A percentile compares a stretch with the other conserved stretches of the same genome.
Evolutionary conservation across 2,888 invertebrate species (phyloP).

Genomic region (Dynastes grantii): DNA sequence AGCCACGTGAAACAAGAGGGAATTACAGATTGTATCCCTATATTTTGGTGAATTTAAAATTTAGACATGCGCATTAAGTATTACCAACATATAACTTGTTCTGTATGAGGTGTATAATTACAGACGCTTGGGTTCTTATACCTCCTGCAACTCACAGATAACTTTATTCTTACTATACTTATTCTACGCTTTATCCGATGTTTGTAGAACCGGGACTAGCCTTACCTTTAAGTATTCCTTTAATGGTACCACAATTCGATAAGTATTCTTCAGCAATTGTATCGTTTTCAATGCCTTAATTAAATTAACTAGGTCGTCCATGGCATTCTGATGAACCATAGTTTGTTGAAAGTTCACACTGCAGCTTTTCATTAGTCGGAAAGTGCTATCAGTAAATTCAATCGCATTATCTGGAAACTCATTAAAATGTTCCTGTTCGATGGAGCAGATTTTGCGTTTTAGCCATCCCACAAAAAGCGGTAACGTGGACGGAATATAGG

Average conservation of each 20-base stretch:
- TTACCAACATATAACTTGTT: too few relatives aligned
- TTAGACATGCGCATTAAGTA: too few relatives aligned
- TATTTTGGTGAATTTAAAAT: too few relatives aligned
- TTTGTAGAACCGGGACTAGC: too few relatives aligned
- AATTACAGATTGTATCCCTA: too few relatives aligned
- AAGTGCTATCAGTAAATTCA: conserved; percentile 52
- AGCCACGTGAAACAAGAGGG: too few relatives aligned
- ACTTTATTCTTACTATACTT: too few relatives aligned
- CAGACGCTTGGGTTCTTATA: too few relatives aligned
- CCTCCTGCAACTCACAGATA: too few relatives aligned
- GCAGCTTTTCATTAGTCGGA: conserved; percentile 61
- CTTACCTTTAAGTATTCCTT: conserved; percentile 60
- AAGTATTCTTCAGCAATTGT: conserved; percentile 59
- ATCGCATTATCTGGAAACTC: conserved; percentile 67
- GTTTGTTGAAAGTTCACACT: conserved; percentile 47
- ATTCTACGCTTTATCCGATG: too few relatives aligned
- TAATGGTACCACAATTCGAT: conserved; percentile 60
- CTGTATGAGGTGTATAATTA: too few relatives aligned
- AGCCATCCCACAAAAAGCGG: conserved; percentile 63
- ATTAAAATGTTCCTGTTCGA: conserved; percentile 58
- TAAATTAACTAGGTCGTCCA: conserved; percentile 47
- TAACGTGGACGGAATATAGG: conserved; percentile 59
- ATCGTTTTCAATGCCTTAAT: conserved; percentile 55
- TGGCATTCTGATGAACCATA: conserved; percentile 37
- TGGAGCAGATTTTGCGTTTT: conserved; percentile 57